Base-by-base conservation (phyloP, 2,888 invertebrate genomes). In the Tinea pellionella region DNA sequence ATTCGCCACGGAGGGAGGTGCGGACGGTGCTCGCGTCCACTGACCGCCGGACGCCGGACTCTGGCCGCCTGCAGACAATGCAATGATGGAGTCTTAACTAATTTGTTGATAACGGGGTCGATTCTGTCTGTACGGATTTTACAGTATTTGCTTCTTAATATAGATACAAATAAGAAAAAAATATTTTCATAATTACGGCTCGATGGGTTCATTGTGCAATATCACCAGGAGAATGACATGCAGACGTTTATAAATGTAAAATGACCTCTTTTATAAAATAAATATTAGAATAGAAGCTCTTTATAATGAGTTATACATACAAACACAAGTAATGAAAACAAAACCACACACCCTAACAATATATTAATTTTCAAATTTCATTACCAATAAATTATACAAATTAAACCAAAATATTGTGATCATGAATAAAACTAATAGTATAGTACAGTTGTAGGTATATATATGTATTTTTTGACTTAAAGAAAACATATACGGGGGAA, bases 1-100 rank as follows among this genome's bases (percentile, higher is more conserved):
- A 53, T 11, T 53, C 6, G 62, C 62, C 19, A 18, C 58, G 1
- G 19, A 13, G 3, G 37, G 59, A 2, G 41, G 71, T 67, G 12
- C 68, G 0, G 91, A 89, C 0, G 94, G 94, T 65, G 93, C 93
- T 30, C 93, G 88, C 24, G 94, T 94, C 94, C 94, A 94, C 66
- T 94, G 93, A 0, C 93, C 93, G 13, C 90, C 89, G 63, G 89
- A 85, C 61, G 78, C 78, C 0, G 64, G 16, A 15, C 6, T 19
- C 24, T n/a, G n/a, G 18, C 19, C 29, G 11, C 19, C 55, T 55
- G 55, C 15, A 6, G 37, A 37, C 37, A 37, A 24, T 24, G 24
- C 24, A 24, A 24, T 6, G 6, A 24, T 24, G 3, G 6, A 24
- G 24, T 24, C 3, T 24, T 24, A 24, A 24, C 2, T 3, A 24